These are phyloP conservation scores for Phyllotreta striolata DNA, from an alignment of 2,888 invertebrate species.

Conservation along the genomic window DNA sequence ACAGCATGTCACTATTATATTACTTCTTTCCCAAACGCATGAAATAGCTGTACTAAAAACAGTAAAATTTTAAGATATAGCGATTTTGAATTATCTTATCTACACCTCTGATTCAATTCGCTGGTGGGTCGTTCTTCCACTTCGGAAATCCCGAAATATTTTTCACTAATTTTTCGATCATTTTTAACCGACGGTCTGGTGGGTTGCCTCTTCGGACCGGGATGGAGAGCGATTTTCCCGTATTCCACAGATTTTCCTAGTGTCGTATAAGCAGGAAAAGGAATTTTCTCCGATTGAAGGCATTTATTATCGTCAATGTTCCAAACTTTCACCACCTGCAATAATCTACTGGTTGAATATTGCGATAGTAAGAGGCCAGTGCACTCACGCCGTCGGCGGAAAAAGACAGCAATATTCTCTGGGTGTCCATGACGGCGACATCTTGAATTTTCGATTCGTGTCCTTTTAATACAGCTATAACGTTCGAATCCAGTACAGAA, in stretches of 20 bases:
- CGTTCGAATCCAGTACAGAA: slow-evolving; percentile 59
- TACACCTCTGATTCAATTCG: slow-evolving; percentile 17
- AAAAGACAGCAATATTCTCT: slow-evolving; percentile 64
- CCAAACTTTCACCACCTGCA: slow-evolving; percentile 68
- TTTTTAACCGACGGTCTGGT: background rate
- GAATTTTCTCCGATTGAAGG: slow-evolving; percentile 65
- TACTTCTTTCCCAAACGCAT: slow-evolving; percentile 57
- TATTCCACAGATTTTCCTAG: slow-evolving; percentile 68
- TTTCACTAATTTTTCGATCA: slow-evolving; percentile 1
- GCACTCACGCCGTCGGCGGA: slow-evolving; percentile 66
- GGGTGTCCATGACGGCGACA: slow-evolving; percentile 63
- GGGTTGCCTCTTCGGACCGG: slow-evolving; percentile 61
- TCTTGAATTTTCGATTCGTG: slow-evolving; percentile 63
- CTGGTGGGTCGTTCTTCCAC: slow-evolving; percentile 34
- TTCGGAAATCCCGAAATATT: slow-evolving; percentile 41
- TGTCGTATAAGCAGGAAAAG: slow-evolving; percentile 66
- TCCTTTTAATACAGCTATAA: slow-evolving; percentile 56
- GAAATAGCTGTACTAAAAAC: slow-evolving; percentile 32
- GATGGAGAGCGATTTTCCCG: slow-evolving; percentile 65
- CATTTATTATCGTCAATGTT: slow-evolving; percentile 67
- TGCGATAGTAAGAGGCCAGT: slow-evolving; percentile 2
- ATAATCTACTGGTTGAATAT: slow-evolving; percentile 1
- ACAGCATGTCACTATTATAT: slow-evolving; percentile 66
- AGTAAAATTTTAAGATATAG: slow-evolving; percentile 4
- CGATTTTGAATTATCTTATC: background rate